These are phyloP conservation scores for Lissocephala sabroskyi DNA, from an alignment of 2,888 invertebrate genomes.

Conservation along the genomic window DNA sequence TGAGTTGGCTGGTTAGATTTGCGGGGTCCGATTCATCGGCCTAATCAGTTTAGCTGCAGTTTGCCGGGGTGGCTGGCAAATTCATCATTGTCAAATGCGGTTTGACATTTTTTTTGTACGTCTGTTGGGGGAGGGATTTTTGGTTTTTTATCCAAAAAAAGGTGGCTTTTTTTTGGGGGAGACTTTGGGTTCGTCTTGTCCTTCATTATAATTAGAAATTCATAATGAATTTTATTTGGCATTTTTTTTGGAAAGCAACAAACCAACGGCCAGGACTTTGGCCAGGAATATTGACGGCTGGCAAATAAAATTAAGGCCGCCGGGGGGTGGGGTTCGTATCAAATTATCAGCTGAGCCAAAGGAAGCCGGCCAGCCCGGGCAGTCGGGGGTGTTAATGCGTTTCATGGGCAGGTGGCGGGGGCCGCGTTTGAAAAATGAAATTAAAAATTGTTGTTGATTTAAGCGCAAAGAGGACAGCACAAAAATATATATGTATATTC, in stretches of 20 bases:
- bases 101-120: conserved; percentile 49
- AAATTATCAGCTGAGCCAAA: conserved; percentile 66
- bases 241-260: conserved; percentile 45
- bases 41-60: conserved; percentile 59
- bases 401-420: conserved; percentile 20
- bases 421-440: conserved; percentile 48
- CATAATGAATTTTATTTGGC: conserved; percentile 68
- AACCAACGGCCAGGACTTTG: conserved; percentile 28
- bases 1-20: too few species aligned
- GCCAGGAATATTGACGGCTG: conserved; percentile 24
- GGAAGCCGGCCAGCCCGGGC: conserved; percentile 14
- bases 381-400: conserved; percentile 57
- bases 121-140: too few species aligned
- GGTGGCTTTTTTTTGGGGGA: conserved; percentile 22
- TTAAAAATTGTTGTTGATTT: conserved; percentile 57
- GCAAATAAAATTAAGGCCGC: conserved; percentile 55
- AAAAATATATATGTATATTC: background rate
- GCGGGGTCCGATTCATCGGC: conserved; percentile 57
- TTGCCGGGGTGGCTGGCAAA: conserved; percentile 34
- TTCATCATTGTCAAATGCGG: conserved; percentile 63
- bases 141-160: conserved; percentile 4
- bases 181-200: conserved; percentile 25
- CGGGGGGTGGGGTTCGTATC: conserved; percentile 66
- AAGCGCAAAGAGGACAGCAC: too few species aligned
- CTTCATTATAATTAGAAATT: conserved; percentile 57